Percentiles rank a stretch among this genome's conserved stretches.
These are phyloP conservation scores for Cheiracanthium punctorium DNA, from an alignment of 2,888 invertebrate genomes.

Conservation along the genomic window DNA sequence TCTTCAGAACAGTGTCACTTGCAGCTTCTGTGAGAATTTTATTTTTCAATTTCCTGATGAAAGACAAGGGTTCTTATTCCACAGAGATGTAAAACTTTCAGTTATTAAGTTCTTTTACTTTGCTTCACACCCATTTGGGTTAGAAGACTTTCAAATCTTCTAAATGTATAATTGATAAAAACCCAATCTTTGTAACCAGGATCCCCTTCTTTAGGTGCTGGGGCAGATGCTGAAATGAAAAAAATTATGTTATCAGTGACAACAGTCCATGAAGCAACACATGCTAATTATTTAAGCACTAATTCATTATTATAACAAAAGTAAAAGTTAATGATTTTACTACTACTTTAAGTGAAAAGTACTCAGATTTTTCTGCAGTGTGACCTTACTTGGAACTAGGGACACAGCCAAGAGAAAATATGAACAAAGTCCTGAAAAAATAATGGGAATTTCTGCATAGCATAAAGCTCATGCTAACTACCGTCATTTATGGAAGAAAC, in stretches of 20 bases:
- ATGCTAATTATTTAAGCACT: too few species aligned
- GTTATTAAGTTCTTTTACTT: constrained; percentile 50
- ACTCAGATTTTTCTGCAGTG: too few species aligned
- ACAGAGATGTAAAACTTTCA: neutral
- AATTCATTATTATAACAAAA: too few species aligned
- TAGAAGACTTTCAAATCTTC: constrained; percentile 96
- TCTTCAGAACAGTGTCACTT: constrained; percentile 27
- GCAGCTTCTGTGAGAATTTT: constrained; percentile 6
- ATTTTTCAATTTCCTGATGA: constrained; percentile 27
- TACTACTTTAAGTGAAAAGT: too few species aligned
- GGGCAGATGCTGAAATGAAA: constrained; percentile 82
- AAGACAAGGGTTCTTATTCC: constrained; percentile 53
- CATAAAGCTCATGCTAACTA: too few species aligned
- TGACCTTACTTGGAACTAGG: too few species aligned
- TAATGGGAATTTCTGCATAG: too few species aligned
- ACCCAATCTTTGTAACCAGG: constrained; percentile 97
- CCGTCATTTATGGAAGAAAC: too few species aligned
- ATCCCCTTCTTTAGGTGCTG: constrained; percentile 93
- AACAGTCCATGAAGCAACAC: too few species aligned
- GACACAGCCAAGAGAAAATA: too few species aligned
- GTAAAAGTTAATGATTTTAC: too few species aligned
- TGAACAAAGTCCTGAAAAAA: too few species aligned
- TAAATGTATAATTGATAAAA: constrained; percentile 99
- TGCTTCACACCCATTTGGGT: constrained; percentile 85
- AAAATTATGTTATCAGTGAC: constrained; percentile 4